Conservation (phyloP, 2,113 vertebrate species). For the Gadus chalcogrammus region DNA sequence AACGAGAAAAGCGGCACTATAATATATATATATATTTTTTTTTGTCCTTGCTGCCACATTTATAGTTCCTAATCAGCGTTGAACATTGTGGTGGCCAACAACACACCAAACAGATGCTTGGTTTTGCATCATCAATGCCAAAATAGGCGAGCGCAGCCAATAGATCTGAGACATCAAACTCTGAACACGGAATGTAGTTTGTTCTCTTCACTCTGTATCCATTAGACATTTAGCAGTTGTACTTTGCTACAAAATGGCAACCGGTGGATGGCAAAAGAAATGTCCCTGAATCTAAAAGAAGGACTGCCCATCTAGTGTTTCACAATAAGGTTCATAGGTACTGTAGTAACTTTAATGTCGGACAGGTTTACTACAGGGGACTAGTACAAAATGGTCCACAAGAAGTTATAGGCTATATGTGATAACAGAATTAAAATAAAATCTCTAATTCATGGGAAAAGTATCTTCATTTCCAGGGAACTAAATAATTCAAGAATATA, state of each 20-base stretch:
- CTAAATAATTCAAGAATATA: too few relatives aligned
- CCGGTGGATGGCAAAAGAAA: too few relatives aligned
- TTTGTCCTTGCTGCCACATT: slow-evolving; percentile 4
- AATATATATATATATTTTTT: neutral
- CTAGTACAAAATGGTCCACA: too few relatives aligned
- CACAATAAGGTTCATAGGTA: neutral
- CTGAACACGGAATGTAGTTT: neutral
- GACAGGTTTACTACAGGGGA: too few relatives aligned
- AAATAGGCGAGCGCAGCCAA: neutral
- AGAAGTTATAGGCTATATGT: too few relatives aligned
- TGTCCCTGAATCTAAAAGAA: too few relatives aligned
- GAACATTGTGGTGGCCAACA: slow-evolving; percentile 24
- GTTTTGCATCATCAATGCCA: neutral
- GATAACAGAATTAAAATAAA: too few relatives aligned
- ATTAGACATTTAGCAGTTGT: neutral
- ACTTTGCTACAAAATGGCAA: neutral
- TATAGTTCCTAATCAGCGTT: slow-evolving; percentile 28
- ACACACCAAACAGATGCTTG: slow-evolving; percentile 17
- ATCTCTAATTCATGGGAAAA: too few relatives aligned
- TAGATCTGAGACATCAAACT: neutral
- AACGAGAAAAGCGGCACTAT: slow-evolving; percentile 15
- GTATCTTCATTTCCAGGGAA: too few relatives aligned
- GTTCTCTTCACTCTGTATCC: neutral
- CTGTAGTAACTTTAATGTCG: neutral
- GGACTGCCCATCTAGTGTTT: neutral